Evolutionary conservation across 2,888 invertebrate species (phyloP).

Genomic region (Andrena bucephala): DNA sequence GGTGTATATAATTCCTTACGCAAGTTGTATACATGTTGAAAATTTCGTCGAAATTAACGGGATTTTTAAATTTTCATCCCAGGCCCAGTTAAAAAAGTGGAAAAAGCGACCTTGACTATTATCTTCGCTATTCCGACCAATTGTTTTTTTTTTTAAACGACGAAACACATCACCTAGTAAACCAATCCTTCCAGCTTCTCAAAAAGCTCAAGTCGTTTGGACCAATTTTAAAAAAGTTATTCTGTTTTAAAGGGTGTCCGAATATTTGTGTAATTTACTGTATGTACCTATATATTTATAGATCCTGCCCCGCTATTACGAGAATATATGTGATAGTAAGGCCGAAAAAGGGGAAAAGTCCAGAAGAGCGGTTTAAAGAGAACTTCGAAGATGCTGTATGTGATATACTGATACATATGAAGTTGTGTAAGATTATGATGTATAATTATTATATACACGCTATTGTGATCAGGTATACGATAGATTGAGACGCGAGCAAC

Average conservation of each 20-base stretch:
- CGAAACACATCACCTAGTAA: too few species aligned
- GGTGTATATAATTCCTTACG: too few species aligned
- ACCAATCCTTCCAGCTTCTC: too few species aligned
- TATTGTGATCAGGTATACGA: conserved; percentile 85
- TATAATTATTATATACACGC: neutral
- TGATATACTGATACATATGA: conserved; percentile 26
- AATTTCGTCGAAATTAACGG: too few species aligned
- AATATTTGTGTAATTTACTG: neutral
- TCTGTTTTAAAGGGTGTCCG: neutral
- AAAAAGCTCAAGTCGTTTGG: too few species aligned
- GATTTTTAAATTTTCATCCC: too few species aligned
- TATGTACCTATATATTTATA: conserved; percentile 52
- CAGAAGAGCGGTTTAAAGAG: conserved; percentile 79
- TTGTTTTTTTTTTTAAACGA: too few species aligned
- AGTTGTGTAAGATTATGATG: neutral
- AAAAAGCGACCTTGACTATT: too few species aligned
- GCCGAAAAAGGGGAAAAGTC: conserved; percentile 81
- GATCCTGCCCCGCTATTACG: conserved; percentile 80
- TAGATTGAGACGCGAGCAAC: conserved; percentile 85
- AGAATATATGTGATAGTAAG: conserved; percentile 82
- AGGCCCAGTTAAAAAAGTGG: too few species aligned
- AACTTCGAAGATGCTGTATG: conserved; percentile 82
- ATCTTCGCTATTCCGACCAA: too few species aligned
- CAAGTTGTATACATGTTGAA: too few species aligned
- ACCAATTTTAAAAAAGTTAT: too few species aligned